These are phyloP conservation scores for Sarcoramphus papa DNA, from an alignment of 2,797 vertebrate species.

Conservation along the genomic window DNA sequence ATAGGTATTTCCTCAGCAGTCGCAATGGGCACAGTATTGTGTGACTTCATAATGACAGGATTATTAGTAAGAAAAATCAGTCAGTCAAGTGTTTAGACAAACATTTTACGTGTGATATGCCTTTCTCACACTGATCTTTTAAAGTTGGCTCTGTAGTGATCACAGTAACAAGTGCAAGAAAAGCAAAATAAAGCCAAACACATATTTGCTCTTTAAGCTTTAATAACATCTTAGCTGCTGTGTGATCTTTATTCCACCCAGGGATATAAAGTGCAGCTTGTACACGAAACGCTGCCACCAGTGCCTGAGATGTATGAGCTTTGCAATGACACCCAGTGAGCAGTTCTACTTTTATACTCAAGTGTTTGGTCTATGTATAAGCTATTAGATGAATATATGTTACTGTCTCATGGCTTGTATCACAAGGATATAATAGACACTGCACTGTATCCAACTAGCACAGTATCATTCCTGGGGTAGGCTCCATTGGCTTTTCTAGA, in stretches of 20 bases:
- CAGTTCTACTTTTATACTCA: neutral
- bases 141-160: neutral
- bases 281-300: neutral
- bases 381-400: neutral
- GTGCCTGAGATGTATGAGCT: neutral
- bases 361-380: neutral
- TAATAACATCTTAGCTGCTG: neutral
- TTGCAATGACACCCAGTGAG: neutral
- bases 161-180: neutral
- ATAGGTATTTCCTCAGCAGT: neutral
- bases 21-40: neutral
- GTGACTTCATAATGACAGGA: neutral
- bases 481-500: neutral
- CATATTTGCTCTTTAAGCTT: neutral
- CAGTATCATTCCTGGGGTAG: neutral
- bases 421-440: neutral
- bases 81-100: neutral
- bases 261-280: neutral
- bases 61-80: neutral
- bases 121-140: neutral
- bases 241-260: neutral
- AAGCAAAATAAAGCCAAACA: neutral
- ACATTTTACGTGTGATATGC: neutral
- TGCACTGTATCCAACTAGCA: neutral
- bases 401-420: neutral